Conservation (phyloP, 2,888 invertebrate genomes). For the Cantharis nigra region DNA sequence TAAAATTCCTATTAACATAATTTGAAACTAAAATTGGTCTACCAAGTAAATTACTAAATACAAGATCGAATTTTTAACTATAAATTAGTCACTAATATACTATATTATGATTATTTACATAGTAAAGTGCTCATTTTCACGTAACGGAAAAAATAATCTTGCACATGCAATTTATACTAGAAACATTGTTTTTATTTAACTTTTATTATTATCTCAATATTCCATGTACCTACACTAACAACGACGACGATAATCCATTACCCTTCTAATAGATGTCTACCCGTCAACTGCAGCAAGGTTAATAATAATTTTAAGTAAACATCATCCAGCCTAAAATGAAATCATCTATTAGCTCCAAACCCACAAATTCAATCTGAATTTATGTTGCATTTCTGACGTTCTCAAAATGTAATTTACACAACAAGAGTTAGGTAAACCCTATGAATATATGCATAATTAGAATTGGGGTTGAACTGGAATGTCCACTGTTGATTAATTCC, state of each 20-base stretch:
- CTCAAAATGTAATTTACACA: slow-evolving; percentile 33
- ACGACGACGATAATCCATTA: slow-evolving; percentile 11
- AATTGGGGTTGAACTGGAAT: slow-evolving; percentile 34
- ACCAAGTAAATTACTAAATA: not conserved
- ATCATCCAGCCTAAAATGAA: slow-evolving; percentile 18
- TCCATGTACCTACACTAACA: slow-evolving; percentile 4
- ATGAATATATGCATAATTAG: slow-evolving; percentile 41
- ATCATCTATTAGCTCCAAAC: slow-evolving; percentile 19
- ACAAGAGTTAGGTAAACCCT: slow-evolving; percentile 33
- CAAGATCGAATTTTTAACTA: not conserved
- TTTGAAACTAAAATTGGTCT: not conserved
- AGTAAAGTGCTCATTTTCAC: not conserved
- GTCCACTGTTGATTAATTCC: slow-evolving; percentile 39
- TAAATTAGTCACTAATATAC: not conserved
- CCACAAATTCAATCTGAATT: slow-evolving; percentile 28
- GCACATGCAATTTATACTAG: slow-evolving; percentile 1
- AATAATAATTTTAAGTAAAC: slow-evolving; percentile 22
- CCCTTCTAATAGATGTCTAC: slow-evolving; percentile 6
- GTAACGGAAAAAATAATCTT: not conserved
- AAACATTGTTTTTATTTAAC: not conserved
- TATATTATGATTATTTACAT: not conserved
- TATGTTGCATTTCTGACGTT: slow-evolving; percentile 22
- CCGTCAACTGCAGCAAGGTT: slow-evolving; percentile 14
- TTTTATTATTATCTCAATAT: not conserved
- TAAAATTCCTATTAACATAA: not conserved